These are phyloP conservation scores for Oryzias sinensis DNA, from an alignment of 2,797 vertebrate species.

Conservation along the genomic window DNA sequence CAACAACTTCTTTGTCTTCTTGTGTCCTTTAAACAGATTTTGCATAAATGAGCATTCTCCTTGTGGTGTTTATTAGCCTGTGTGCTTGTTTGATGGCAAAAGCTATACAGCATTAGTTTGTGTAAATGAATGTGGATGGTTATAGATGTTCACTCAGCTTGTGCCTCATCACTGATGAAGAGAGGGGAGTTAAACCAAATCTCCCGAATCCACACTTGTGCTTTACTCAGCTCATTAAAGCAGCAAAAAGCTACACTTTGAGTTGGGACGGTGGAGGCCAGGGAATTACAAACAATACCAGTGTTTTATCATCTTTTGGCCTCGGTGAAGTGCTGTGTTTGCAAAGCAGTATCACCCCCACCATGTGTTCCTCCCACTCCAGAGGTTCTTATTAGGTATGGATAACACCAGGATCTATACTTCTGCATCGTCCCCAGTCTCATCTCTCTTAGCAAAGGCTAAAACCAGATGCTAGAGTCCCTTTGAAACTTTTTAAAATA, in stretches of 20 bases:
- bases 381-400: slow-evolving; percentile 33
- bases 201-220: slow-evolving; percentile 45
- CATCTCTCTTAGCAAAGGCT: slow-evolving; percentile 25
- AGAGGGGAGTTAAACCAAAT: slow-evolving; percentile 46
- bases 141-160: slow-evolving; percentile 64
- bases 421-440: slow-evolving; percentile 11
- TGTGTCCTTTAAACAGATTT: slow-evolving; percentile 40
- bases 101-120: slow-evolving; percentile 37
- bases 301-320: slow-evolving; percentile 76
- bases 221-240: slow-evolving; percentile 74
- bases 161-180: slow-evolving; percentile 71
- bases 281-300: slow-evolving; percentile 65
- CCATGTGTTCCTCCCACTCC: slow-evolving; percentile 42
- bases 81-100: slow-evolving; percentile 27
- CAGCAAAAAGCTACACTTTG: slow-evolving; percentile 50
- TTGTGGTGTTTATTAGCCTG: slow-evolving; percentile 45
- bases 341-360: slow-evolving; percentile 44
- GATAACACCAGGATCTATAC: slow-evolving; percentile 19
- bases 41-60: slow-evolving; percentile 23
- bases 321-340: slow-evolving; percentile 34
- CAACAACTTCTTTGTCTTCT: slow-evolving; percentile 46
- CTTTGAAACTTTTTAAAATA: slow-evolving; percentile 53
- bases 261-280: slow-evolving; percentile 35
- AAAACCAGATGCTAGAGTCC: slow-evolving; percentile 39
- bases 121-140: slow-evolving; percentile 64